Percentiles rank a stretch among this genome's conserved stretches.
Conservation (phyloP, 2,888 invertebrate genomes). For the Lepidonotus clava region DNA sequence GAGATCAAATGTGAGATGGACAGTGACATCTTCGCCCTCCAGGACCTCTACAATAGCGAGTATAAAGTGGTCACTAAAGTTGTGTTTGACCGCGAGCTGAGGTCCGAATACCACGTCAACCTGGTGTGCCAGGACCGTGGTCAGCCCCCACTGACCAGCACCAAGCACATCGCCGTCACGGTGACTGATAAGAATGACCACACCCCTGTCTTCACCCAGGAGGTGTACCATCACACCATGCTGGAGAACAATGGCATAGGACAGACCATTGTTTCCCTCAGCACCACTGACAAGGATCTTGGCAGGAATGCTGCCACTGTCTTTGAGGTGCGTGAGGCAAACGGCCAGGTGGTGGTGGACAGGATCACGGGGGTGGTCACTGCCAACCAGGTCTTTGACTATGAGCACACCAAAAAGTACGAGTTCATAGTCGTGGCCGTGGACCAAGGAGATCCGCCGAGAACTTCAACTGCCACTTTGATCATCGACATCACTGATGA, state of each 20-base stretch:
- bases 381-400: conserved; percentile 8
- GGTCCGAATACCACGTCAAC: conserved; percentile 38
- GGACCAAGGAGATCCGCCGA: conserved; percentile 28
- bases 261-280: background rate
- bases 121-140: conserved; percentile 63
- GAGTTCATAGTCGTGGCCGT: conserved; percentile 31
- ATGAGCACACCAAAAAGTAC: background rate
- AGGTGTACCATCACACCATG: background rate
- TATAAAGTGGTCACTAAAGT: conserved; percentile 62
- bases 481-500: conserved; percentile 23
- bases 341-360: background rate
- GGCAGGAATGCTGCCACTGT: conserved; percentile 54
- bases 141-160: conserved; percentile 71
- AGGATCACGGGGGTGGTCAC: conserved; percentile 27
- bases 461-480: conserved; percentile 30
- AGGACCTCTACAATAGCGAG: conserved; percentile 37
- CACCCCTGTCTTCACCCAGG: conserved; percentile 41
- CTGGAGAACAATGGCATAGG: conserved; percentile 34
- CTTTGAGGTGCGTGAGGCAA: conserved; percentile 15
- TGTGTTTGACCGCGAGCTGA: conserved; percentile 61
- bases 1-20: conserved; percentile 42
- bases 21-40: conserved; percentile 50
- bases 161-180: conserved; percentile 88
- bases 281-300: conserved; percentile 47
- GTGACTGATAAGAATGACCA: conserved; percentile 88